Base-by-base conservation (phyloP, 2,888 invertebrate genomes). In the Rambutsinella grinnellia region DNA sequence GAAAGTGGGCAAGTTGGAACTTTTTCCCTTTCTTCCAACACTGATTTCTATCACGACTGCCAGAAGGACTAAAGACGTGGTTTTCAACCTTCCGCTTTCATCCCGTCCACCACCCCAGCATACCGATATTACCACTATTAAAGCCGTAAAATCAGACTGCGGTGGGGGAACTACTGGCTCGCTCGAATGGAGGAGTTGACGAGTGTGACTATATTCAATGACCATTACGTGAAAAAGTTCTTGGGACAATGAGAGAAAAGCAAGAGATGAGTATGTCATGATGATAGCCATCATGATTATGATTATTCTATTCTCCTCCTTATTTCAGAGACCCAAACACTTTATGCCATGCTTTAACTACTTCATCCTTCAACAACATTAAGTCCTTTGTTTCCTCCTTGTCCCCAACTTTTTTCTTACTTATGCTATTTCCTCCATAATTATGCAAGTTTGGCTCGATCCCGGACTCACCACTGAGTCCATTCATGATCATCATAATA, bases 331-430 rank as follows among this genome's bases (percentile, higher is more conserved):
- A 26, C 26, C 26, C 13, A 2, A 24, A 56, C 56, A 3, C 36
- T 61, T 61, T 61, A 5, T 8, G 56, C 17, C 46, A 21, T 24
- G 15, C 44, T 46, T 27, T 51, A 15, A 17, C 6, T 26, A 27
- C 19, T n/a, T 13, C 17, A 47, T 56, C 47, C 51, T 60, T 69
- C 60, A 60, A 46, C 21, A 69, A 53, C 60, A 69, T 69, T 69
- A 67, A 67, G 27, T 36, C 58, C 53, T 27, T 67, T 69, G 69
- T 69, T 49, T 53, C 49, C 24, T 26, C 21, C 3, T 21, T 24
- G 2, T 46, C 21, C 47, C 19, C 17, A 8, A 8, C 49, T 17
- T 54, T 19, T 66, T 56, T 28, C 56, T 23, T 61, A 19, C 47
- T 13, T 46, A n/a, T 26, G 2, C 24, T 26, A 19, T 53, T 24